Percentiles rank a stretch among this genome's conserved stretches.
phyloP scores from a whole-genome alignment of 2,113 vertebrate genomes.

The Scopus umbretta region DNA sequence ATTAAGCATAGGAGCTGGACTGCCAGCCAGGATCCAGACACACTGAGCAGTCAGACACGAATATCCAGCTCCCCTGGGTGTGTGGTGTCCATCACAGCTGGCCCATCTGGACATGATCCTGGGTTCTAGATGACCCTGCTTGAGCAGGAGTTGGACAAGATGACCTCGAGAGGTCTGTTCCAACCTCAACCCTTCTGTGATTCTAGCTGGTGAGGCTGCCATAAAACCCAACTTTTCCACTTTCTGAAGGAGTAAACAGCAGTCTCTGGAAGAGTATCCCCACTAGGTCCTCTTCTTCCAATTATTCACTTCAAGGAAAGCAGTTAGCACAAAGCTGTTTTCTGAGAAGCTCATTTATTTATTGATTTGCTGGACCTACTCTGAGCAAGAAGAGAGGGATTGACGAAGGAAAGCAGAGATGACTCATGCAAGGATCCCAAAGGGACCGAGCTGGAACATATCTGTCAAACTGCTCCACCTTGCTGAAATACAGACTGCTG shows the following conservation, averaged over 20 bases:
- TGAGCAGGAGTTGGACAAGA: not conserved
- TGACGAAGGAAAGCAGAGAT: not conserved
- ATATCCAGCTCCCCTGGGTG: accelerated
- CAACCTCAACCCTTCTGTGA: not conserved
- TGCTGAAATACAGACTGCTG: not conserved
- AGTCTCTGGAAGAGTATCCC: not conserved
- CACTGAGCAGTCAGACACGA: accelerated
- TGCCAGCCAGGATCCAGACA: not conserved
- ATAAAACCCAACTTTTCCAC: not conserved
- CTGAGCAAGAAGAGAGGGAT: not conserved
- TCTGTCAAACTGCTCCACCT: not conserved
- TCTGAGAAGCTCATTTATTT: not conserved
- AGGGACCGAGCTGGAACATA: not conserved
- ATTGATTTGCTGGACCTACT: not conserved
- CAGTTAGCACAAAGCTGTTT: not conserved
- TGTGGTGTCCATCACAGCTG: not conserved
- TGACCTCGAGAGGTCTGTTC: not conserved
- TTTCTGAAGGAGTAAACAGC: not conserved
- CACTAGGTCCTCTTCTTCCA: not conserved
- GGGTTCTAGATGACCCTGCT: not conserved
- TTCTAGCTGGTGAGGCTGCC: not conserved
- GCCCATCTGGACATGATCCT: not conserved
- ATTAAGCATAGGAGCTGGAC: not conserved
- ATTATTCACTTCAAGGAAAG: not conserved
- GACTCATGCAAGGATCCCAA: not conserved